Percentiles rank a stretch among this genome's conserved stretches.
Evolutionary conservation across 2,797 vertebrate genomes (phyloP).

Genomic region (Anguilla anguilla): DNA sequence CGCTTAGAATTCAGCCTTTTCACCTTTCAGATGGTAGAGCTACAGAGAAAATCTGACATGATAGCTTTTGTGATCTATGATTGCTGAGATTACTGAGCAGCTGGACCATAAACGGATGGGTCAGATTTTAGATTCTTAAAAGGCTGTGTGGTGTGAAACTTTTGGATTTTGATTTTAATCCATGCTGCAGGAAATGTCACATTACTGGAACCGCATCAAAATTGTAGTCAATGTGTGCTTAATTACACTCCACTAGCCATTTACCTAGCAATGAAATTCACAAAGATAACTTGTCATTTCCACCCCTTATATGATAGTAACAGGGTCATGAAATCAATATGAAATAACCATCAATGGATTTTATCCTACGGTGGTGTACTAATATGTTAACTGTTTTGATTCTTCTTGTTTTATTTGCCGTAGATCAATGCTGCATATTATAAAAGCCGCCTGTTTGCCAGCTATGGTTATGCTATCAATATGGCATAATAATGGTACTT

Average conservation of each 20-base stretch:
- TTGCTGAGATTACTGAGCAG: neutral
- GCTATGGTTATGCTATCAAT: neutral
- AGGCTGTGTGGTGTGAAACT: neutral
- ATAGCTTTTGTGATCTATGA: neutral
- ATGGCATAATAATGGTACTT: too few species aligned
- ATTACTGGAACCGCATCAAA: neutral
- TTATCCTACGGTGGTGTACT: neutral
- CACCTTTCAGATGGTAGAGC: constrained; percentile 1
- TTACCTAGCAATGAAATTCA: neutral
- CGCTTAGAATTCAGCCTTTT: neutral
- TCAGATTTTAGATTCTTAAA: neutral
- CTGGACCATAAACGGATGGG: neutral
- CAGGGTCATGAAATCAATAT: neutral
- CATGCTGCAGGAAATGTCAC: neutral
- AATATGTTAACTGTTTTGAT: neutral
- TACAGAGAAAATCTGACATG: neutral
- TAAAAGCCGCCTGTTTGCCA: neutral
- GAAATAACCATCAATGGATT: neutral
- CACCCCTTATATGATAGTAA: neutral
- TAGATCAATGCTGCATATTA: neutral
- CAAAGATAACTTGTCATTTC: neutral
- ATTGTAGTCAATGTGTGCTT: neutral
- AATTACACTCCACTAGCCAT: neutral
- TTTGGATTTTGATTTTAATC: constrained; percentile 7
- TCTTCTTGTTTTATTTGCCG: neutral